These are phyloP conservation scores for Coenonympha arcania DNA, from an alignment of 2,888 invertebrate species.

Conservation along the genomic window DNA sequence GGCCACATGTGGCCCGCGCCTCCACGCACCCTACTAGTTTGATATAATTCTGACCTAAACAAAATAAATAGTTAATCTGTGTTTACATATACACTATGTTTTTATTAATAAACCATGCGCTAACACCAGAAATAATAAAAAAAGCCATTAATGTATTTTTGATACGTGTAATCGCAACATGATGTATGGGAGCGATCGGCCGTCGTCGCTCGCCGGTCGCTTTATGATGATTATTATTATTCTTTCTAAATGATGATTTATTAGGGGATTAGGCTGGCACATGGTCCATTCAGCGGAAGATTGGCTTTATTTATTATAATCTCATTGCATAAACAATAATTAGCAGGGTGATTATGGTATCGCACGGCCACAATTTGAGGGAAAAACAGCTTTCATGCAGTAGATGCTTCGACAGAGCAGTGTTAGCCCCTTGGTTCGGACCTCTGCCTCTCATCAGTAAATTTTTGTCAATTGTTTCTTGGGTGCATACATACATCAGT, in stretches of 20 bases:
- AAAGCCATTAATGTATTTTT: conserved; percentile 63
- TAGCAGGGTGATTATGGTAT: not conserved
- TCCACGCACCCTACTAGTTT: no score
- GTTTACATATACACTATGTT: not conserved
- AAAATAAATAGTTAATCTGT: not conserved
- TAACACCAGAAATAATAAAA: conserved; percentile 31
- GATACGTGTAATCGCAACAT: conserved; percentile 69
- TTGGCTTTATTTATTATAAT: conserved; percentile 67
- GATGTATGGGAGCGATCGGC: conserved; percentile 58
- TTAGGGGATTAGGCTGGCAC: conserved; percentile 65
- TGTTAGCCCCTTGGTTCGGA: no score
- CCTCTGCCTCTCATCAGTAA: no score
- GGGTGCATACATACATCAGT: no score
- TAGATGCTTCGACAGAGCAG: no score
- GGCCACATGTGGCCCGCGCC: no score
- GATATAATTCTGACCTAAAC: not conserved
- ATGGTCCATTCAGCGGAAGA: conserved; percentile 62
- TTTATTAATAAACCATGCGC: conserved; percentile 10
- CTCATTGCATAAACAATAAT: conserved; percentile 51
- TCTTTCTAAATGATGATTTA: conserved; percentile 71
- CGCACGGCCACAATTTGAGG: not conserved
- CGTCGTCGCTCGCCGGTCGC: conserved; percentile 38
- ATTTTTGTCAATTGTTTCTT: no score
- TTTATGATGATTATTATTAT: conserved; percentile 73
- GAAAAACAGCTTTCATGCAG: no score